Evolutionary conservation across 2,797 vertebrate genomes (phyloP).

Genomic region (Balearica regulorum): DNA sequence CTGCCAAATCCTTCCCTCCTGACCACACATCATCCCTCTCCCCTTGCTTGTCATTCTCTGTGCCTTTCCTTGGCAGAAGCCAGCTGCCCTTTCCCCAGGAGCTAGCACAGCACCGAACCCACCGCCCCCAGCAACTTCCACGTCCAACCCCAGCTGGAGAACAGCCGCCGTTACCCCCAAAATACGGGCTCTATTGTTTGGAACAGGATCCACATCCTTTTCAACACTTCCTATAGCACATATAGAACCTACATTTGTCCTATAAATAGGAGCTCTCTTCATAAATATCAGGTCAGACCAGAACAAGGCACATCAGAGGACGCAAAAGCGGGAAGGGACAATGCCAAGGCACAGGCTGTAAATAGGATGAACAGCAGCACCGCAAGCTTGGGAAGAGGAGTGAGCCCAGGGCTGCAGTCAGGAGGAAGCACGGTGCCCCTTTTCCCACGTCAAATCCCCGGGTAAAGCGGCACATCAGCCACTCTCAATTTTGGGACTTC

Average conservation of each 20-base stretch:
- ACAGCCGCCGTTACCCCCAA: rapidly evolving
- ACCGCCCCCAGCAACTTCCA: neutral
- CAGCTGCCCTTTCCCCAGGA: neutral
- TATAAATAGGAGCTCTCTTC: neutral
- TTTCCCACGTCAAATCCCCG: neutral
- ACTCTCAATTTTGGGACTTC: neutral
- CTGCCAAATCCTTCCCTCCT: neutral
- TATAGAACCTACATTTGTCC: neutral
- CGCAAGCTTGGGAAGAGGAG: neutral
- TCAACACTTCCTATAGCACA: neutral
- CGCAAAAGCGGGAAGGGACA: neutral
- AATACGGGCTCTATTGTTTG: neutral
- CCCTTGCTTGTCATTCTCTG: too few relatives aligned
- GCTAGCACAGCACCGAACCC: neutral
- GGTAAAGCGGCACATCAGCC: neutral
- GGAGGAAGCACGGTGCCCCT: neutral
- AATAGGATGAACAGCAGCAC: neutral
- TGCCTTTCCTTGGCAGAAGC: neutral
- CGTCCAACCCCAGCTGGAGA: neutral
- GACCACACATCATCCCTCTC: neutral
- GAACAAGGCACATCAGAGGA: neutral
- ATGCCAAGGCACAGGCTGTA: neutral
- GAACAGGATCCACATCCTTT: conserved; percentile 39
- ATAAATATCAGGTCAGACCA: neutral
- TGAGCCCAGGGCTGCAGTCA: neutral